phyloP scores from a whole-genome alignment of 1,140 invertebrate species.

The Diachasma alloeum region DNA sequence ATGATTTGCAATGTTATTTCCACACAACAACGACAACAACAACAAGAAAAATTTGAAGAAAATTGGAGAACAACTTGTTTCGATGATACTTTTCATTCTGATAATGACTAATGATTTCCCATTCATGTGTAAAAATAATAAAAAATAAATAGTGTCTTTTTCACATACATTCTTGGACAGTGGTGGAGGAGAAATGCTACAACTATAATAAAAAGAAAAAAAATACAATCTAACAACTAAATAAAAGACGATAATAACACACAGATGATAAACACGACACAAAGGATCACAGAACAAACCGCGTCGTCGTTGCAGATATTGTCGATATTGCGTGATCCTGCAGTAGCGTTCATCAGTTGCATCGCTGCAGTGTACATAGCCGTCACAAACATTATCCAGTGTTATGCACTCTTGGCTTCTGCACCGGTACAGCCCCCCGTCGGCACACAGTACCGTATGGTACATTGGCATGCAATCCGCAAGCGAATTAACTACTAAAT shows the following conservation, averaged over 20 bases:
- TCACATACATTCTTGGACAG: neutral
- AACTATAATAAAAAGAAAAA: neutral
- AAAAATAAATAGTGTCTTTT: neutral
- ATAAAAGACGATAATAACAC: conserved; percentile 2
- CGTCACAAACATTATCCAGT: conserved; percentile 73
- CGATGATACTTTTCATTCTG: too few species aligned
- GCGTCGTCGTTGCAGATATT: conserved; percentile 56
- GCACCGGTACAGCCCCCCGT: conserved; percentile 70
- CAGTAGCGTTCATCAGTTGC: conserved; percentile 78
- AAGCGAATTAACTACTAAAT: conserved; percentile 62
- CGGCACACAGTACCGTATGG: conserved; percentile 53
- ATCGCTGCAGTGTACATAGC: conserved; percentile 74
- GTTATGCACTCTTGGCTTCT: conserved; percentile 70
- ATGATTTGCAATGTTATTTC: neutral
- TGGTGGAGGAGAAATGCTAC: neutral
- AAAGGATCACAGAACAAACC: conserved; percentile 59
- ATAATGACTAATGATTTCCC: too few species aligned
- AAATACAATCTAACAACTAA: conserved; percentile 5
- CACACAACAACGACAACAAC: too few species aligned
- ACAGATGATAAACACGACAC: conserved; percentile 48
- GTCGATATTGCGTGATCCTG: conserved; percentile 48
- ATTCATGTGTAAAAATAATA: neutral
- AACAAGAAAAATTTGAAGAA: too few species aligned
- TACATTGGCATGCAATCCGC: conserved; percentile 61
- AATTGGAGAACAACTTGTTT: too few species aligned